Evolutionary conservation across 2,113 vertebrate genomes (phyloP).

Genomic region (Chloroceryle aenea): DNA sequence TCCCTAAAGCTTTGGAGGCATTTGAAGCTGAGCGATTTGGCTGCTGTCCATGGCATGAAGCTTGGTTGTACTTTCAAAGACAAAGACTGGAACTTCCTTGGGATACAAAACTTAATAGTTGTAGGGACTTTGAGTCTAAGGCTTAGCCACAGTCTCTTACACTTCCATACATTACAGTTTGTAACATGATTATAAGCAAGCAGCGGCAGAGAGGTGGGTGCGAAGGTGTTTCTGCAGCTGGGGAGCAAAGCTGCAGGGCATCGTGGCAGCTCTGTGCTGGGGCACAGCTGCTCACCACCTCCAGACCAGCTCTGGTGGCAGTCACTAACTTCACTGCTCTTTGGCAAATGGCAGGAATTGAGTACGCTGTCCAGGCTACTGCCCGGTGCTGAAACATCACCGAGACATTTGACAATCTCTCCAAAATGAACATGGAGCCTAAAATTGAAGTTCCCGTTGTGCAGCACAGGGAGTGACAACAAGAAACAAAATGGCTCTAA

Average conservation of each 20-base stretch:
- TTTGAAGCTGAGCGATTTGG: too few relatives aligned
- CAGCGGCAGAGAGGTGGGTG: fast-evolving
- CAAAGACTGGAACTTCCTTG: neutral
- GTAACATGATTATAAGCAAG: fast-evolving
- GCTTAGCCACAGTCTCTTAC: neutral
- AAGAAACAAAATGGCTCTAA: neutral
- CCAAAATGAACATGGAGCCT: neutral
- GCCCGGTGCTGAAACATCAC: neutral
- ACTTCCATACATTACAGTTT: too few relatives aligned
- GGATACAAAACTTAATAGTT: neutral
- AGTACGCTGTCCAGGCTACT: neutral
- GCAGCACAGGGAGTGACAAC: fast-evolving
- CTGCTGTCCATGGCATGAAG: too few relatives aligned
- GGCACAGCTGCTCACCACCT: neutral
- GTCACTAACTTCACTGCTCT: neutral
- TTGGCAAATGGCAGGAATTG: neutral
- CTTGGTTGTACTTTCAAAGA: too few relatives aligned
- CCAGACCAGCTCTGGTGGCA: neutral
- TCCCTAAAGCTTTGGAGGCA: too few relatives aligned
- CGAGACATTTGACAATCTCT: neutral
- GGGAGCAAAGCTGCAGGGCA: too few relatives aligned
- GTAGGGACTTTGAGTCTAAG: neutral
- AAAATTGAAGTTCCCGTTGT: neutral
- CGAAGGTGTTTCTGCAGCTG: fast-evolving
- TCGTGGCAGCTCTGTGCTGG: fast-evolving